phyloP scores from a whole-genome alignment of 2,888 invertebrate genomes.

The Andricus quercusramuli region DNA sequence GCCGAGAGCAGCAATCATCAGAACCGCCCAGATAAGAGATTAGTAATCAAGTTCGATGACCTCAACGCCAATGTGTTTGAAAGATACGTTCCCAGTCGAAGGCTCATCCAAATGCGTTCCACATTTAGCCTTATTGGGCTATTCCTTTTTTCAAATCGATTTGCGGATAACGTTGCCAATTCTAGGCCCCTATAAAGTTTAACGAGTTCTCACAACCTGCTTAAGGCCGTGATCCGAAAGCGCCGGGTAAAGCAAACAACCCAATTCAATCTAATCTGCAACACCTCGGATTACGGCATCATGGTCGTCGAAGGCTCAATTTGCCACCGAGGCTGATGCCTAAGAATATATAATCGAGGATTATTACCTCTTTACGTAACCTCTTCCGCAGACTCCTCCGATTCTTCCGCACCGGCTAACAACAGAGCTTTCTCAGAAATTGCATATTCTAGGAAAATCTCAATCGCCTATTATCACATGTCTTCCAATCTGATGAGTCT shows the following conservation, averaged over 20 bases:
- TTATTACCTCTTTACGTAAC: slow-evolving; percentile 32
- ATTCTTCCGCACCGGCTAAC: slow-evolving; percentile 12
- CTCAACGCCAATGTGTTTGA: slow-evolving; percentile 5
- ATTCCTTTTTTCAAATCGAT: not conserved
- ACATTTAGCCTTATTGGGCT: slow-evolving; percentile 19
- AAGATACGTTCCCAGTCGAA: not conserved
- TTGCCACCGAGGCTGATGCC: slow-evolving; percentile 41
- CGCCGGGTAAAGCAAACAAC: slow-evolving; percentile 56
- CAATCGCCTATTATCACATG: slow-evolving; percentile 52
- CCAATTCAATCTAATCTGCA: slow-evolving; percentile 63
- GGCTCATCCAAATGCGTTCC: slow-evolving; percentile 11
- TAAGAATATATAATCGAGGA: slow-evolving; percentile 30
- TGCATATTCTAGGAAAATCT: slow-evolving; percentile 44
- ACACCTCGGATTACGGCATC: slow-evolving; percentile 58
- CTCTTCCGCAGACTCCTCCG: slow-evolving; percentile 21
- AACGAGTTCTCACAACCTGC: slow-evolving; percentile 65
- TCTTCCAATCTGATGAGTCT: slow-evolving; percentile 51
- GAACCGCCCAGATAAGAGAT: slow-evolving; percentile 32
- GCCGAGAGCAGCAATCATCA: slow-evolving; percentile 21
- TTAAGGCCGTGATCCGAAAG: slow-evolving; percentile 54
- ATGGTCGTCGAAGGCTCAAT: slow-evolving; percentile 50
- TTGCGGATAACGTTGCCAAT: slow-evolving; percentile 11
- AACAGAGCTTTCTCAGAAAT: slow-evolving; percentile 15
- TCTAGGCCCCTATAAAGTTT: slow-evolving; percentile 61
- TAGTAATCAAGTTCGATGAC: slow-evolving; percentile 38